Conservation (phyloP, 2,888 invertebrate genomes). For the Limnephilus rhombicus region DNA sequence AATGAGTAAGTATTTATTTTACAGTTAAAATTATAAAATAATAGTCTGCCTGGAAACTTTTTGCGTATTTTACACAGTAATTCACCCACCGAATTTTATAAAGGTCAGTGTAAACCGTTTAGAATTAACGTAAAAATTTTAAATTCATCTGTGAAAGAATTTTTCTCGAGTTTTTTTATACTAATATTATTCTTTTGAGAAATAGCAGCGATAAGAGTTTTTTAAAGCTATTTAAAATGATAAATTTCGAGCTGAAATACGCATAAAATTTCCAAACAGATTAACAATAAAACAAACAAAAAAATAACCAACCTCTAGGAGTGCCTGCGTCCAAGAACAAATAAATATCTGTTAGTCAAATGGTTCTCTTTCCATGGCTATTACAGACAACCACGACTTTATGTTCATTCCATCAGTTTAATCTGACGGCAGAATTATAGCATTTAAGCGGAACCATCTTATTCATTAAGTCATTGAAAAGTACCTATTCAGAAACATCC, state of each 20-base stretch:
- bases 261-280: neutral
- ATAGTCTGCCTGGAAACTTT: neutral
- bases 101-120: neutral
- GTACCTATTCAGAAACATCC: neutral
- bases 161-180: neutral
- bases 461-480: neutral
- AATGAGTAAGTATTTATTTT: neutral
- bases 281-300: neutral
- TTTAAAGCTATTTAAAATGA: neutral
- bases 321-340: conserved; percentile 68
- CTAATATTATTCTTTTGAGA: neutral
- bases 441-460: neutral
- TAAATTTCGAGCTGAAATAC: neutral
- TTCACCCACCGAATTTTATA: neutral
- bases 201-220: neutral
- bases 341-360: conserved; percentile 64
- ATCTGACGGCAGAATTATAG: neutral
- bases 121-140: neutral
- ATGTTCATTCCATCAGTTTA: neutral
- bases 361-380: conserved; percentile 45
- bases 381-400: conserved; percentile 42
- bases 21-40: neutral
- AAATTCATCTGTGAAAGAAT: neutral
- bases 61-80: neutral
- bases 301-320: conserved; percentile 67